A percentile compares a stretch with the other conserved stretches of the same genome.
phyloP scores from a whole-genome alignment of 2,113 vertebrate genomes.

The Bufo bufo region DNA sequence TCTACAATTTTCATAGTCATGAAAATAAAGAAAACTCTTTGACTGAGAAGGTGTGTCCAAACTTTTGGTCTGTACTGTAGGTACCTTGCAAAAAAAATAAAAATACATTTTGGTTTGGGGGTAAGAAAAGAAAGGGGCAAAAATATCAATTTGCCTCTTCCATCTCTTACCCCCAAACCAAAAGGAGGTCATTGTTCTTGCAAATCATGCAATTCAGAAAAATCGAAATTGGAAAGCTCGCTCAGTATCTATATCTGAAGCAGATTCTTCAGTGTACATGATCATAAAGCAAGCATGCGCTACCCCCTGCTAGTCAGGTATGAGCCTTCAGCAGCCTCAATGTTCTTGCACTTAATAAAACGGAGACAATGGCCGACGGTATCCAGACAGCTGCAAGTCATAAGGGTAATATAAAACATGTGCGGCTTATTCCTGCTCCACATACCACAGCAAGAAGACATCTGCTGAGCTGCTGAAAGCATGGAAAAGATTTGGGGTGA shows the following conservation, averaged over 20 bases:
- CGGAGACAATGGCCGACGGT: neutral
- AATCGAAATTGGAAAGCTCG: neutral
- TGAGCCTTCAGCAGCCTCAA: neutral
- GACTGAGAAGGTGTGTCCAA: no score
- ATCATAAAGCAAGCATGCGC: neutral
- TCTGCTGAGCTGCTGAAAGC: constrained; percentile 4
- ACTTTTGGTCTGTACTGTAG: no score
- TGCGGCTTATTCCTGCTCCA: neutral
- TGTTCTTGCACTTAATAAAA: neutral
- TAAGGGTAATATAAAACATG: constrained; percentile 1
- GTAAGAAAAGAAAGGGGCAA: no score
- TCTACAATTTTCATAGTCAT: no score
- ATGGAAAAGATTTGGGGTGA: neutral
- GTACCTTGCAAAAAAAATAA: no score
- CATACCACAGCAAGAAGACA: neutral
- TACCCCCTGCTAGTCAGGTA: neutral
- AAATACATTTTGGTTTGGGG: no score
- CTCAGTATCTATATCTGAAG: neutral
- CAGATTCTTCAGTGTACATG: neutral
- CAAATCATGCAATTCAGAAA: neutral
- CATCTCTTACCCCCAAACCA: no score
- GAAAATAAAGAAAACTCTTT: no score
- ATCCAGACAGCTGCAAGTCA: neutral
- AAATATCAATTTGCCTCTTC: no score
- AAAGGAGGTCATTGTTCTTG: neutral